Percentiles rank a stretch among this genome's conserved stretches.
Evolutionary conservation across 2,888 invertebrate genomes (phyloP).

Genomic region (Drosophila flavopinicola): DNA sequence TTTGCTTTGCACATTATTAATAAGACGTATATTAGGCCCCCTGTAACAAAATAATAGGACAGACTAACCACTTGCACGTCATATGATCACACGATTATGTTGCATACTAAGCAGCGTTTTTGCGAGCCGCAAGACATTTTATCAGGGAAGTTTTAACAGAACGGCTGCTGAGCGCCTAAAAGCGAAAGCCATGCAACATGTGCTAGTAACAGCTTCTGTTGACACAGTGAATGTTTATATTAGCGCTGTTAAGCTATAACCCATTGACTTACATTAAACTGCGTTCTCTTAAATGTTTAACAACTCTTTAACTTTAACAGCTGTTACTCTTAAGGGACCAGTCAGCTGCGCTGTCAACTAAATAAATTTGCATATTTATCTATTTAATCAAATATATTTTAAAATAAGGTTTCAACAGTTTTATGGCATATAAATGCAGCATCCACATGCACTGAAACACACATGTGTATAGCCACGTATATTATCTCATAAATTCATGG

Average conservation of each 20-base stretch:
- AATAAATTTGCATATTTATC: slow-evolving; percentile 49
- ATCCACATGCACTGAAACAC: slow-evolving; percentile 3
- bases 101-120: slow-evolving; percentile 30
- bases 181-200: slow-evolving; percentile 62
- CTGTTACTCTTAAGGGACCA: slow-evolving; percentile 12
- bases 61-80: slow-evolving; percentile 31
- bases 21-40: slow-evolving; percentile 20
- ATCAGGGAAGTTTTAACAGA: slow-evolving; percentile 67
- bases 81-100: slow-evolving; percentile 35
- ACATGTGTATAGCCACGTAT: not conserved
- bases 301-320: no score
- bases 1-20: slow-evolving; percentile 14
- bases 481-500: slow-evolving; percentile 66
- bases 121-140: slow-evolving; percentile 5
- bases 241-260: slow-evolving; percentile 21
- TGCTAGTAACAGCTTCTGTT: slow-evolving; percentile 16
- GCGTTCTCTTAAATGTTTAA: slow-evolving; percentile 43
- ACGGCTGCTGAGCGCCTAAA: slow-evolving; percentile 27
- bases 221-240: not conserved
- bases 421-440: slow-evolving; percentile 28
- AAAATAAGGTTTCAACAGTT: slow-evolving; percentile 60
- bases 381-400: slow-evolving; percentile 57
- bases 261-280: slow-evolving; percentile 39
- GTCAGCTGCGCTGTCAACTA: slow-evolving; percentile 26
- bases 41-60: not conserved